A percentile compares a stretch with the other conserved stretches of the same genome.
phyloP scores from a whole-genome alignment of 2,888 invertebrate species.

The Dryococelus australis region DNA sequence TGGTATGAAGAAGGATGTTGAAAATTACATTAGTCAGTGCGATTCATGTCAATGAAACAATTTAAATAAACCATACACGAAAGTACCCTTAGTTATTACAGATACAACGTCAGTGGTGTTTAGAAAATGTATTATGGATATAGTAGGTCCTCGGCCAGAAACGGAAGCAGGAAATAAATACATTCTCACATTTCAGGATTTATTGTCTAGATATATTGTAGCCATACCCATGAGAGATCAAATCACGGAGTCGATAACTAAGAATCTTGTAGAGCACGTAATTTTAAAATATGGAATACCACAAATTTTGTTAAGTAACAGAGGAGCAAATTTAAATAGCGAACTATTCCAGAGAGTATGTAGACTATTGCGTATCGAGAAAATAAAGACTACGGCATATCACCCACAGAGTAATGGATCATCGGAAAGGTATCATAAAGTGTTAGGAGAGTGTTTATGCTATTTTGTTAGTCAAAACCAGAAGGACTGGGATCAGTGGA shows the following conservation, averaged over 20 bases:
- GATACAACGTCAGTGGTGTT: background rate
- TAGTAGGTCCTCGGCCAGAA: background rate
- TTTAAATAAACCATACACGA: background rate
- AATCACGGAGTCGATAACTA: too few species aligned
- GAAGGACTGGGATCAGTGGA: background rate
- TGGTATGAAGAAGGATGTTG: slow-evolving; percentile 25
- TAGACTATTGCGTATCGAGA: too few species aligned
- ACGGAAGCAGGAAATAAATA: background rate
- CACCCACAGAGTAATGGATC: background rate
- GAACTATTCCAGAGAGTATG: too few species aligned
- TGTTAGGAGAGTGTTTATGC: background rate
- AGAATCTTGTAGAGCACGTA: too few species aligned
- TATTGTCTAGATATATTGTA: background rate
- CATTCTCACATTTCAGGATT: background rate
- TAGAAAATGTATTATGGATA: background rate
- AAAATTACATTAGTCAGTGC: background rate
- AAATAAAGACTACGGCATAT: background rate
- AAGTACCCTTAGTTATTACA: background rate
- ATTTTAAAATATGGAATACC: too few species aligned
- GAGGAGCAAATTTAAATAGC: too few species aligned
- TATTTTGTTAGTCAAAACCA: background rate
- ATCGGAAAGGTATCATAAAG: background rate
- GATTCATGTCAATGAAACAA: background rate
- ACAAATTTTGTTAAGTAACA: too few species aligned
- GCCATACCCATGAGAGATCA: background rate